Conservation (phyloP, 1,140 invertebrate species). For the Eubasilissa regina region DNA sequence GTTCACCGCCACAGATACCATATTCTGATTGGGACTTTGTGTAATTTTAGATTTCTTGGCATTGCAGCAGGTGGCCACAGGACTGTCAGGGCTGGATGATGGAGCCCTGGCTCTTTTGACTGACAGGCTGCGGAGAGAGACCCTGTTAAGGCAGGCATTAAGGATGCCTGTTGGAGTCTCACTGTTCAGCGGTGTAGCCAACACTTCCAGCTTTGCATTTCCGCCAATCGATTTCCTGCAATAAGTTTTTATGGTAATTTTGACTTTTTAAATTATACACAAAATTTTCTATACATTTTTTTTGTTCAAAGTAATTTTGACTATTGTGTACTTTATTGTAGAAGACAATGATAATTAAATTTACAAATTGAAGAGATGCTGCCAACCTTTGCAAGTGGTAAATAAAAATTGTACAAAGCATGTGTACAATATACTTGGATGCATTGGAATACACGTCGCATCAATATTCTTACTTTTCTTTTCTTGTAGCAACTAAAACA, state of each 20-base stretch:
- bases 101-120: conserved; percentile 44
- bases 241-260: neutral
- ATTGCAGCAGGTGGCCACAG: conserved; percentile 53
- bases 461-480: too few relatives aligned
- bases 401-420: too few relatives aligned
- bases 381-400: too few relatives aligned
- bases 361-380: too few relatives aligned
- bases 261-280: neutral
- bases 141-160: conserved; percentile 37
- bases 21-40: conserved; percentile 53
- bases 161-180: conserved; percentile 42
- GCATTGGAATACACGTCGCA: too few relatives aligned
- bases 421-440: too few relatives aligned
- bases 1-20: conserved; percentile 46
- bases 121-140: conserved; percentile 29
- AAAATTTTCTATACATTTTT: too few relatives aligned
- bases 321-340: too few relatives aligned
- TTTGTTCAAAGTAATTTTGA: too few relatives aligned
- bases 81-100: conserved; percentile 50
- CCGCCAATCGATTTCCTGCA: conserved; percentile 3
- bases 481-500: too few relatives aligned
- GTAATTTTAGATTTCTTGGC: conserved; percentile 53
- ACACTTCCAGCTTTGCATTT: conserved; percentile 33
- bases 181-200: conserved; percentile 50
- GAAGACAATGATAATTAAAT: too few relatives aligned